A percentile compares a stretch with the other conserved stretches of the same genome.
phyloP scores from a whole-genome alignment of 2,797 vertebrate genomes.

The Pampus argenteus region DNA sequence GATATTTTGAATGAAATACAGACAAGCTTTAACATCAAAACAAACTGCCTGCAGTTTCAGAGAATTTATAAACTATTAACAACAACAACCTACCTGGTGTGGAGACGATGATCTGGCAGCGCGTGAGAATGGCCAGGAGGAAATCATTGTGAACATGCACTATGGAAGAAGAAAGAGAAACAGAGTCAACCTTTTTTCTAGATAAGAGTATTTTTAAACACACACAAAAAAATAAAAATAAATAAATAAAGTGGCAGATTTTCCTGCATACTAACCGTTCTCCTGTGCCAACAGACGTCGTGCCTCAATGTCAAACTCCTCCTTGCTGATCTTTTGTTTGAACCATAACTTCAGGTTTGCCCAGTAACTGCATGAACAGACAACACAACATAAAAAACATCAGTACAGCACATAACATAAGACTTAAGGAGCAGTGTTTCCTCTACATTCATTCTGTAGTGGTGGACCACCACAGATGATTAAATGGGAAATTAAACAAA shows the following conservation, averaged over 20 bases:
- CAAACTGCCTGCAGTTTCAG: not conserved
- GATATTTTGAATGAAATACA: not conserved
- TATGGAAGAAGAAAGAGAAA: constrained; percentile 64
- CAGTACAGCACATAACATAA: not conserved
- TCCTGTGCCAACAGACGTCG: constrained; percentile 95
- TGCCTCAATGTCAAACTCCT: constrained; percentile 97
- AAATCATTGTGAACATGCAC: constrained; percentile 99
- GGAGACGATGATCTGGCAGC: constrained; percentile 94
- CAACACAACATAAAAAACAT: not conserved
- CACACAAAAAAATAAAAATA: no score
- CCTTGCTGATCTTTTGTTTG: constrained; percentile 99
- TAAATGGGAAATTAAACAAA: no score
- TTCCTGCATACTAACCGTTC: constrained; percentile 83
- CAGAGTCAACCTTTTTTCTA: not conserved
- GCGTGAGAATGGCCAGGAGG: constrained; percentile 96
- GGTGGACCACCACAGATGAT: no score
- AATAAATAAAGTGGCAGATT: no score
- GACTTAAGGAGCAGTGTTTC: no score
- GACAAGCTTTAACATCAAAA: not conserved
- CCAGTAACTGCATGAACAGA: constrained; percentile 90
- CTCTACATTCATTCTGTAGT: no score
- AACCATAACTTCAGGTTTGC: constrained; percentile 99
- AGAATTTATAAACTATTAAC: accelerated
- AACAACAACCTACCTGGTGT: constrained; percentile 86
- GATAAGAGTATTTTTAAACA: not conserved